These are phyloP conservation scores for Cricetomys ansorgei DNA, from an alignment of 2,113 vertebrate genomes.

Conservation along the genomic window DNA sequence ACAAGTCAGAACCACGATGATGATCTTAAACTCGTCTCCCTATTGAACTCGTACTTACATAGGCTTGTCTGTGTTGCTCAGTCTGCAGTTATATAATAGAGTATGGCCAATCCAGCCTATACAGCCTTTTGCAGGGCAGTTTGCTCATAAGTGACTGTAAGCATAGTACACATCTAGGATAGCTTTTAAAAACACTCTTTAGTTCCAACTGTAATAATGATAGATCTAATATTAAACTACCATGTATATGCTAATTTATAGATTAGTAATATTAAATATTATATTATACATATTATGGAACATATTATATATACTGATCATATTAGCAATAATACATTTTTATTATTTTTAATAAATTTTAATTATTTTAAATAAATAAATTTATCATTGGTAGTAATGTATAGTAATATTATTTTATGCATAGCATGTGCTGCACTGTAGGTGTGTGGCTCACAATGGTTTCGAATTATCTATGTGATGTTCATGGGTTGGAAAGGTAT, in stretches of 20 bases:
- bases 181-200: background rate
- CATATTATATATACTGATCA: too few species aligned
- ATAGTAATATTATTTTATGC: too few species aligned
- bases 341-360: too few species aligned
- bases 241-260: background rate
- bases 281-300: too few species aligned
- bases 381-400: too few species aligned
- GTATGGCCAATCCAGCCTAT: accelerated
- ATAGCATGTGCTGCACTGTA: background rate
- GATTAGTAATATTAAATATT: background rate
- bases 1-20: background rate
- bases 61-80: background rate
- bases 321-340: too few species aligned
- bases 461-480: background rate
- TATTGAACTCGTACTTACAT: background rate
- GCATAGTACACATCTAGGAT: too few species aligned
- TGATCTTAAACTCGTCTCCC: background rate
- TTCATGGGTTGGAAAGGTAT: background rate
- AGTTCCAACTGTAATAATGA: background rate
- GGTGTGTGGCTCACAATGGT: background rate
- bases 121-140: accelerated
- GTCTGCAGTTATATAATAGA: accelerated
- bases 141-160: background rate
- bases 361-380: too few species aligned
- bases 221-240: background rate